These are phyloP conservation scores for Drymonia ruficornis DNA, from an alignment of 2,888 invertebrate species.

Conservation along the genomic window DNA sequence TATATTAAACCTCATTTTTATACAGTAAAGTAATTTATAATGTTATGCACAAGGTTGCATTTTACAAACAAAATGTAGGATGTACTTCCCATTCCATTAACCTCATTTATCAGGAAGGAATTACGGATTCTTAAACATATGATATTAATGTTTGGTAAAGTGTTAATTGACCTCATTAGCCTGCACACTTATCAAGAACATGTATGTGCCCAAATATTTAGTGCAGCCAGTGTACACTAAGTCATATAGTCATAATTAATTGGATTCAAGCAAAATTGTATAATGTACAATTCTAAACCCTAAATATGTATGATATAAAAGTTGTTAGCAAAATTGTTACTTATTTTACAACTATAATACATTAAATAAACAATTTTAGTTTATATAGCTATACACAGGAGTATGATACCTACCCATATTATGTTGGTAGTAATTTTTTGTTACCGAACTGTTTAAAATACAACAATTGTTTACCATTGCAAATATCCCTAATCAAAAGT, in stretches of 20 bases:
- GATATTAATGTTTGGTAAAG: constrained; percentile 25
- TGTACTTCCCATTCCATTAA: constrained; percentile 18
- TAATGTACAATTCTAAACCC: no score
- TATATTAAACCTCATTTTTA: not conserved
- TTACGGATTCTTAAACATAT: constrained; percentile 28
- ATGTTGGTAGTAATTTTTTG: no score
- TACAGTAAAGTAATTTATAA: not conserved
- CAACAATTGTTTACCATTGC: no score
- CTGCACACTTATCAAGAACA: constrained; percentile 32
- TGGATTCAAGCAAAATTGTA: no score
- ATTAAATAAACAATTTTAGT: no score
- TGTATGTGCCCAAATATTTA: constrained; percentile 11
- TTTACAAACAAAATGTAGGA: constrained; percentile 12
- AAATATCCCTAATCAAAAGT: no score
- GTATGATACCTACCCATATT: no score
- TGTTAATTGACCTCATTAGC: constrained; percentile 33
- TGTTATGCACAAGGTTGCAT: constrained; percentile 5
- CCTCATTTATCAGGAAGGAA: constrained; percentile 32
- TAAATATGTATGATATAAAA: no score
- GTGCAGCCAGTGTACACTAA: not conserved
- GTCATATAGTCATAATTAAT: not conserved
- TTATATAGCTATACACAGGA: no score
- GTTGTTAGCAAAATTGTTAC: no score
- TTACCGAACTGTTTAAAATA: no score
- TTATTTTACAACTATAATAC: no score